phyloP scores from a whole-genome alignment of 2,797 vertebrate genomes.

The Poeciliopsis gracilis region DNA sequence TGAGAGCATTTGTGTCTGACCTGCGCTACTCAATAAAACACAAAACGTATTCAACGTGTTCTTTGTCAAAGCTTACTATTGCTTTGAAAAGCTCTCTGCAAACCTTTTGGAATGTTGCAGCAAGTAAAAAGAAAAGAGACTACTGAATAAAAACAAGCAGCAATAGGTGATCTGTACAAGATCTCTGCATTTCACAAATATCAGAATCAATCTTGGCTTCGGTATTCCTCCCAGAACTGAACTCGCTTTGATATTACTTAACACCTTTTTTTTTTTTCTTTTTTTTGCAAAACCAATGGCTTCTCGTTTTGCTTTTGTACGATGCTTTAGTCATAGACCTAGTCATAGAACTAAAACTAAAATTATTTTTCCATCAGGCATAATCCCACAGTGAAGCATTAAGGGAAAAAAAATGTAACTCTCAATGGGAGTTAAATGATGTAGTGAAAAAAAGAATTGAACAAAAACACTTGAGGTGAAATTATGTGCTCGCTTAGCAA shows the following conservation, averaged over 20 bases:
- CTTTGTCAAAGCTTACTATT: slow-evolving; percentile 18
- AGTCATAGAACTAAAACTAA: background rate
- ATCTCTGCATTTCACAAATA: slow-evolving; percentile 14
- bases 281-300: slow-evolving; percentile 19
- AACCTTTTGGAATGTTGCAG: slow-evolving; percentile 12
- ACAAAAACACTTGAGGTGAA: background rate
- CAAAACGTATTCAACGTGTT: slow-evolving; percentile 4
- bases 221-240: slow-evolving; percentile 19
- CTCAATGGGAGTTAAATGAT: background rate
- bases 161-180: slow-evolving; percentile 26
- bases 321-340: slow-evolving; percentile 17
- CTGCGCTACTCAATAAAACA: slow-evolving; percentile 29
- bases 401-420: background rate
- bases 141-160: slow-evolving; percentile 20
- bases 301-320: slow-evolving; percentile 38
- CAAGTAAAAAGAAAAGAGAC: slow-evolving; percentile 29
- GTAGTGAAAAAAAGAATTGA: background rate
- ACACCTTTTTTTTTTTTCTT: background rate
- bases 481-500: background rate
- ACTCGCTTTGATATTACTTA: background rate
- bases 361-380: background rate
- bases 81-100: slow-evolving; percentile 34
- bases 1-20: slow-evolving; percentile 49
- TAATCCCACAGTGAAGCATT: background rate
- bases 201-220: slow-evolving; percentile 22